These are phyloP conservation scores for Phortica variegata DNA, from an alignment of 1,140 invertebrate genomes.

Conservation along the genomic window DNA sequence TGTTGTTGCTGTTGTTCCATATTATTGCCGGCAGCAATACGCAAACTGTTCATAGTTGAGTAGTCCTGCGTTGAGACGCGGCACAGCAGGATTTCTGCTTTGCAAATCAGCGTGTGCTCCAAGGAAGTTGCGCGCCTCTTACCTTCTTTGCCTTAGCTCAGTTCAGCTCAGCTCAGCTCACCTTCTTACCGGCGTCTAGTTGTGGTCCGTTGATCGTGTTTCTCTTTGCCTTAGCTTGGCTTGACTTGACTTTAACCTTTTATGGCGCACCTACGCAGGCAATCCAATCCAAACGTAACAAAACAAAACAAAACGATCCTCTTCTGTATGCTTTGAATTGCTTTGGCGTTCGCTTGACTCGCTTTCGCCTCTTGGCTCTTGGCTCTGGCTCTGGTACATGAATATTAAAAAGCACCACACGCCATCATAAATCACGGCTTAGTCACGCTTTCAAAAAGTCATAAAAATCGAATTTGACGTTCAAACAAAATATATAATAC, in stretches of 20 bases:
- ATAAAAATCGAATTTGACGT: constrained; percentile 57
- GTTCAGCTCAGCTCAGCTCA: no score
- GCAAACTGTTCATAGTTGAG: constrained; percentile 21
- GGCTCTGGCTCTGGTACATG: constrained; percentile 42
- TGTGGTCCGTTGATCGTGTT: constrained; percentile 5
- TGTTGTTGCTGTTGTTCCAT: constrained; percentile 11
- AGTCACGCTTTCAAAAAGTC: constrained; percentile 57
- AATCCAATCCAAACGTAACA: no score
- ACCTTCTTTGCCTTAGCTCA: no score
- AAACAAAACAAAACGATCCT: no score
- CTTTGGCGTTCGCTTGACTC: constrained; percentile 10
- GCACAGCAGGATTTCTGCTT: constrained; percentile 42
- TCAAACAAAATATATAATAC: constrained; percentile 22
- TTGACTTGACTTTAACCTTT: constrained; percentile 36
- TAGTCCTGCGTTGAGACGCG: constrained; percentile 42
- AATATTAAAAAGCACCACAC: constrained; percentile 57
- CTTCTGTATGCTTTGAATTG: constrained; percentile 11
- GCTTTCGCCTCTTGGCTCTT: constrained; percentile 14
- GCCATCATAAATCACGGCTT: constrained; percentile 57
- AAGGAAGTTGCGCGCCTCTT: no score
- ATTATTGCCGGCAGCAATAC: constrained; percentile 31
- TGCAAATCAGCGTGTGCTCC: constrained; percentile 1
- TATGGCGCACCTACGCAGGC: constrained; percentile 51
- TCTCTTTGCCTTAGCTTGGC: constrained; percentile 2
- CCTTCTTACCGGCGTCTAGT: no score